Evolutionary conservation across 2,797 vertebrate species (phyloP), one percentile per base, ranked within the genome.

Genomic region (Anolis apletophallus): DNA sequence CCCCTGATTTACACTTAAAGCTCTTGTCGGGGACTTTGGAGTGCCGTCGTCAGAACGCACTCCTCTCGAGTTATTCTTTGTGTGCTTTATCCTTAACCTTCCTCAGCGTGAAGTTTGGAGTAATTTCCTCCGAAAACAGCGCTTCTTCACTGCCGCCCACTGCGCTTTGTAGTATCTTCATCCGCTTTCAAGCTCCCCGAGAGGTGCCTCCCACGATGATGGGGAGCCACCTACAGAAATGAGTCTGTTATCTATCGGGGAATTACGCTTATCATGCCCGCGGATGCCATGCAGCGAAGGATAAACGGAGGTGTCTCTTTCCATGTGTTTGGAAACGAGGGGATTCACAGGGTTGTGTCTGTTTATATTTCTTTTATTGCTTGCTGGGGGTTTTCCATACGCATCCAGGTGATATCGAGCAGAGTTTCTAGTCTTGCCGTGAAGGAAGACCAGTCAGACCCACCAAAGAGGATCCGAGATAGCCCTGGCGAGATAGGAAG

Each of bases 201-300:
- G 85, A 55, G 85, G 74, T 83, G 57, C 72, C 75, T 40, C 23
- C 40, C 80, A n/a, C 2, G 0, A 0, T 23, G 23, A 10, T 1
- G 40, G 40, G 40, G 40, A 46, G 80, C 90, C 88, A 72, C 90
- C 92, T 90, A 86, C 85, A 86, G 85, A 92, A 92, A 67, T 21
- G 5, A 40, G 72, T 26, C 32, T 57, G n/a, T 80, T n/a, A n/a
- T n/a, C n/a, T 0, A 57, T 21, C 81, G 85, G 84, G 46, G 89
- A 92, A 92, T 88, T 5, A 21, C 85, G 80, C 85, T 89, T 61
- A n/a, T 55, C 21, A 83, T 85, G 88, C 34, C 87, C 26, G 64
- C 46, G 46, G 32, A 55, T 1, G 11, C 87, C 73, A n/a, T 85
- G 86, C 79, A 85, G 64, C 77, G 26, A 88, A 89, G 88, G 89